phyloP scores from a whole-genome alignment of 2,113 vertebrate genomes.

The Hymenochirus boettgeri region DNA sequence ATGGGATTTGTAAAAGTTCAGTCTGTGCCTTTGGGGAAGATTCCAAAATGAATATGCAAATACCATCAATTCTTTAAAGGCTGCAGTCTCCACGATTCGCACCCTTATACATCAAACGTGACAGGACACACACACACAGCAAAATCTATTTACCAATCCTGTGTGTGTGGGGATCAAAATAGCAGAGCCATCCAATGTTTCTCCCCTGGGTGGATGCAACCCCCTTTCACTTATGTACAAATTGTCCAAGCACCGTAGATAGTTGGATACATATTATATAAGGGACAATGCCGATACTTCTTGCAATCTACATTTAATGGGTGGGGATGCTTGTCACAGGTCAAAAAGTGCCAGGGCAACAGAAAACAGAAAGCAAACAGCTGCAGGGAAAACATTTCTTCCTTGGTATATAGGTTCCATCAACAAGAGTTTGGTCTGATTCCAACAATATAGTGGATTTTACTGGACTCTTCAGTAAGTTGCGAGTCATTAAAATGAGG shows the following conservation, averaged over 20 bases:
- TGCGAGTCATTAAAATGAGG: too few relatives aligned
- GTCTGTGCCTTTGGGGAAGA: constrained; percentile 46
- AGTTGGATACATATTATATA: neutral
- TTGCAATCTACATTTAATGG: too few relatives aligned
- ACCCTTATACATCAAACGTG: constrained; percentile 54
- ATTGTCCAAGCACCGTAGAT: constrained; percentile 7
- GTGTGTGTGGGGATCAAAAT: constrained; percentile 26
- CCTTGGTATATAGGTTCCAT: too few relatives aligned
- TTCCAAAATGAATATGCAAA: constrained; percentile 60
- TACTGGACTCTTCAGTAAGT: too few relatives aligned
- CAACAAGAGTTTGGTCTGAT: too few relatives aligned
- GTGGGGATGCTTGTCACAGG: too few relatives aligned
- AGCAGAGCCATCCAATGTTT: neutral
- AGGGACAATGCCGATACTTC: neutral
- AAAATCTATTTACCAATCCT: constrained; percentile 29
- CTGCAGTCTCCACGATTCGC: constrained; percentile 44
- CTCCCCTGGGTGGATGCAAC: constrained; percentile 12
- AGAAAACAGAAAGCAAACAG: too few relatives aligned
- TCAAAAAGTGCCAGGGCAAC: too few relatives aligned
- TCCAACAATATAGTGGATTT: too few relatives aligned
- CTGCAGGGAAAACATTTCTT: too few relatives aligned
- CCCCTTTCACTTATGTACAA: constrained; percentile 8
- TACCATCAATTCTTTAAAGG: constrained; percentile 55
- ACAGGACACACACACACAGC: constrained; percentile 41
- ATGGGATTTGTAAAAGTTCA: constrained; percentile 8